Base-by-base conservation (phyloP, 2,797 vertebrate genomes). In the Amphiprion clarkii region DNA sequence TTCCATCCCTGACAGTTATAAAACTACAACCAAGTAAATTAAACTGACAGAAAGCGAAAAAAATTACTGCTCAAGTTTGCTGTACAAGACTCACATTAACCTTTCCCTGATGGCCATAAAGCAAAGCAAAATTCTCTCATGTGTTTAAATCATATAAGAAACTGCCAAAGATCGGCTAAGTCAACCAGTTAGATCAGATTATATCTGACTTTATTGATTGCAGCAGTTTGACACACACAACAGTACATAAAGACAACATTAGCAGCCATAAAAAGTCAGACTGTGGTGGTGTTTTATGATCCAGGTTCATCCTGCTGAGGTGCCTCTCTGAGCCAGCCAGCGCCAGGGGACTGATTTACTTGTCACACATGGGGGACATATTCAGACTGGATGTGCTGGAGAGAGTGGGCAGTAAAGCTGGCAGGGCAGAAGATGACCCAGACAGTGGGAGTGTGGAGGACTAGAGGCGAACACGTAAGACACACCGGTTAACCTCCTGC, bases 291-390 rank as follows among this genome's bases (percentile, higher is more conserved):
- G 87, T 90, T 92, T 93, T 93, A 93, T 80, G 87, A 86, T 79
- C 83, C 6, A 39, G 16, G 83, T 92, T 88, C 73, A 88, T 75
- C 85, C 82, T 90, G 84, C 77, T 81, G 40, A 71, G 88, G 88
- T 86, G 87, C 77, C 83, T 90, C 71, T 82, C 76, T 83, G 71
- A 90, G 90, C 83, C 80, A 79, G 82, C 80, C 82, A 94, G 93
- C 90, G 90, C 92, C 94, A 79, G 64, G 74, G 75, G 80, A 81
- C 92, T 95, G 95, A 95, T 95, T 95, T 95, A 95, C 92, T 90
- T 87, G 82, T 85, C 88, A 87, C 83, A 87, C 78, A 72, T 75
- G 89, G 90, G 72, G 74, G 82, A 89, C 89, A 91, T 90, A 92
- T 95, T 94, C 93, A 93, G 92, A 86, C 71, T 44, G 76, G 85